These are phyloP conservation scores for Diorhabda elongata DNA, from an alignment of 1,140 invertebrate genomes.

Conservation along the genomic window DNA sequence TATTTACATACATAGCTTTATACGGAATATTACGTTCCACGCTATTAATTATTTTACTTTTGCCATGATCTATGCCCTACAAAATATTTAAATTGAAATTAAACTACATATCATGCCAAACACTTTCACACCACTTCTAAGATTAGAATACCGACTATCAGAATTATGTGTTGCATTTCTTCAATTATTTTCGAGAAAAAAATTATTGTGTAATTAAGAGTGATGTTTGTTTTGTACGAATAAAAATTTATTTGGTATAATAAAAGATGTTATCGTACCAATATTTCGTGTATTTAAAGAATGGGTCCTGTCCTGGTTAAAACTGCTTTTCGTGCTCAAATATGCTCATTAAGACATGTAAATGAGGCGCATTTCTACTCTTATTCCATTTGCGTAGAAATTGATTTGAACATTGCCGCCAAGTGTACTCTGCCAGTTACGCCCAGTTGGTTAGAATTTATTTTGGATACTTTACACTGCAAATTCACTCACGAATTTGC, in stretches of 20 bases:
- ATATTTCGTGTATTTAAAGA: background rate
- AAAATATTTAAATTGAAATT: constrained; percentile 7
- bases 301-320: background rate
- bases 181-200: too few relatives aligned
- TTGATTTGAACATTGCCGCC: constrained; percentile 3
- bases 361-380: constrained; percentile 7
- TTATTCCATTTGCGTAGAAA: constrained; percentile 4
- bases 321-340: background rate
- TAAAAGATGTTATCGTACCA: background rate
- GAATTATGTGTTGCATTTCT: too few relatives aligned
- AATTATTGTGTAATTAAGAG: too few relatives aligned
- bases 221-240: too few relatives aligned
- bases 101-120: background rate
- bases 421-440: background rate
- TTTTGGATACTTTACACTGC: too few relatives aligned
- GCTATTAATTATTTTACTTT: constrained; percentile 3
- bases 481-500: too few relatives aligned
- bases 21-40: constrained; percentile 8
- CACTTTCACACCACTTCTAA: too few relatives aligned
- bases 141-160: too few relatives aligned
- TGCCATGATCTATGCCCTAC: constrained; percentile 4
- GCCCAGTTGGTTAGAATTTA: background rate
- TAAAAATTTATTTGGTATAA: too few relatives aligned
- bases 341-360: constrained; percentile 12
- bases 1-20: constrained; percentile 4